phyloP scores from a whole-genome alignment of 2,888 invertebrate species.

The Cylloceria caligata region DNA sequence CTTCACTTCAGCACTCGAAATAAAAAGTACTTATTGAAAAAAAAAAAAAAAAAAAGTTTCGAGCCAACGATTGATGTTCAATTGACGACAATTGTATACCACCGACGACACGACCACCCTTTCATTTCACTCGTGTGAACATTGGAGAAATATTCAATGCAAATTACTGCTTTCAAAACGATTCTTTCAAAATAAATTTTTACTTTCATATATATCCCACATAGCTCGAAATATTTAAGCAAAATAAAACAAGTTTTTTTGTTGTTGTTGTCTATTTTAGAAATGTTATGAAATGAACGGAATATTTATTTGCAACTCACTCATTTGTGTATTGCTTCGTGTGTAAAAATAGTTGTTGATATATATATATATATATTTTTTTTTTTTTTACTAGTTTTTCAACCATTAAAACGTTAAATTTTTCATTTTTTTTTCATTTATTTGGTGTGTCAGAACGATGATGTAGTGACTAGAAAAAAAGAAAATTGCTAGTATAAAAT shows the following conservation, averaged over 20 bases:
- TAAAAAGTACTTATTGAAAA: constrained; percentile 1
- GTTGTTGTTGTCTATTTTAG: no score
- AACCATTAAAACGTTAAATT: background rate
- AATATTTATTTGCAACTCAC: background rate
- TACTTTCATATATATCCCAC: background rate
- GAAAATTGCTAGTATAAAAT: background rate
- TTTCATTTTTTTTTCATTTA: background rate
- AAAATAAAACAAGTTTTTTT: no score
- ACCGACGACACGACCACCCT: background rate
- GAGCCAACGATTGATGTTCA: background rate
- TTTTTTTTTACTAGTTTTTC: no score
- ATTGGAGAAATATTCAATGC: background rate
- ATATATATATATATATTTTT: no score
- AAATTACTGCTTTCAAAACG: background rate
- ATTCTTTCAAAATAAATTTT: background rate
- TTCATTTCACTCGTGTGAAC: background rate
- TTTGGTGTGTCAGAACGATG: background rate
- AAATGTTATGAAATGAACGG: no score
- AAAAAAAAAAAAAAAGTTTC: background rate
- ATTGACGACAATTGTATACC: no score
- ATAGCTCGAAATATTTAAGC: background rate
- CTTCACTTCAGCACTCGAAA: constrained; percentile 6
- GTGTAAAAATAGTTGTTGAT: background rate
- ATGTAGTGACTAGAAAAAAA: constrained; percentile 1
- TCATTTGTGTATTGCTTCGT: background rate